These are phyloP conservation scores for Lamprotornis superbus DNA, from an alignment of 2,113 vertebrate species.

Conservation along the genomic window DNA sequence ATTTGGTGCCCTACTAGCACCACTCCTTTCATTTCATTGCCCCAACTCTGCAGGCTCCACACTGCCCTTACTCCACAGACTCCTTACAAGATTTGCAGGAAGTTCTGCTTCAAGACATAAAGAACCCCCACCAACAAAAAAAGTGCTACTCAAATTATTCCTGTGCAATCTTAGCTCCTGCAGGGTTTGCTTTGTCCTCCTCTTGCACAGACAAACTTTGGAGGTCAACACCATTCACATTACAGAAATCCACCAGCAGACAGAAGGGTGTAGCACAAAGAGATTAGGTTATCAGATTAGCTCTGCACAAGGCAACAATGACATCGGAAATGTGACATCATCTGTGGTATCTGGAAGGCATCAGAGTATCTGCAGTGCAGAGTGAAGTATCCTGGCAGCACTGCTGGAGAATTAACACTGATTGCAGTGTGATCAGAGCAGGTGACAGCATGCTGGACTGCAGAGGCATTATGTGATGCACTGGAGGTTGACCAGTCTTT, in stretches of 20 bases:
- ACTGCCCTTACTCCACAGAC: not conserved
- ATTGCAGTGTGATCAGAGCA: not conserved
- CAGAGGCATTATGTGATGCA: not conserved
- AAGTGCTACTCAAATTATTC: not conserved
- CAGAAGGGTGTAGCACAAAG: not conserved
- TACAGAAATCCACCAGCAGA: not conserved
- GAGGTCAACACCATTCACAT: rapidly evolving
- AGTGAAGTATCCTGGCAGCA: not conserved
- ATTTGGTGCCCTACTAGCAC: not conserved
- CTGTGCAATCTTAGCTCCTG: not conserved
- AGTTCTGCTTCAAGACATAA: not conserved
- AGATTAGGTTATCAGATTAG: not conserved
- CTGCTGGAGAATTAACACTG: not conserved
- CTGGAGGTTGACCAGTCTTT: not conserved
- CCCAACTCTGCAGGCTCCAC: not conserved
- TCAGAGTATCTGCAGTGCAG: not conserved
- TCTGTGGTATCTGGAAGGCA: slow-evolving; percentile 7
- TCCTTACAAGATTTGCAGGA: not conserved
- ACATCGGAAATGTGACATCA: not conserved
- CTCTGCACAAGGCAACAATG: not conserved
- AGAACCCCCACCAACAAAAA: not conserved
- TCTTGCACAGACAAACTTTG: not conserved
- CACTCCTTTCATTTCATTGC: not conserved
- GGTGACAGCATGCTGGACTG: rapidly evolving
- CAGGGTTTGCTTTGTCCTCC: not conserved